Base-by-base conservation (phyloP, 2,113 vertebrate species). In the Protobothrops mucrosquamatus region DNA sequence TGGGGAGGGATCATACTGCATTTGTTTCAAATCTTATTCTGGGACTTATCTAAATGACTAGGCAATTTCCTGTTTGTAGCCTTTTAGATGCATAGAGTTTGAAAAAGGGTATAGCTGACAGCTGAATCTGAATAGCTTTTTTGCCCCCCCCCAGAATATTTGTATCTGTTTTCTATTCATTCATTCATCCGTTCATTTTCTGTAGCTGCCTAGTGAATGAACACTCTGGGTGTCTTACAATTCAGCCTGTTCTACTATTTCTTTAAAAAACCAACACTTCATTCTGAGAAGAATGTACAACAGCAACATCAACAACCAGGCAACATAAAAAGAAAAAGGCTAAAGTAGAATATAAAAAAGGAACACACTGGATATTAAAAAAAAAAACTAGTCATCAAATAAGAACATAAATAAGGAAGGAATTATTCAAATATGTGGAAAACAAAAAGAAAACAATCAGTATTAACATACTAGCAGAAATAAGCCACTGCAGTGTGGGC, bases 31-130 rank as follows among this genome's bases (percentile, higher is more conserved):
- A 91, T 0, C 0, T 24, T 43, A 2, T 81, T 95, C 26, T 93
- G 23, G 6, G 0, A 4, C 57, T 64, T 85, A 93, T 94, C 34
- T 93, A 90, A 89, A 51, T 93, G 93, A 3, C 11, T 29, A 90
- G 6, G 12, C 15, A 91, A 12, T 89, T 95, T 94, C 24, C 2
- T 52, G 8, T 85, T 87, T 94, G 14, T 7, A 14, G 29, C 59
- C 14, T 92, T n/a, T 74, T 57, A n/a, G 54, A 69, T 6, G 24
- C 86, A 2, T 0, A 48, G 69, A 51, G 89, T 89, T 89, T 93
- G 11, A 39, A 85, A 87, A 90, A 4, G 22, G 14, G 81, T 52
- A 7, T 87, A 93, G 89, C 89, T 88, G 51, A 89, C 54, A 93
- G 61, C 88, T 95, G 48, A 91, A 87, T 26, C 3, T 1, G 0